A percentile compares a stretch with the other conserved stretches of the same genome.
These are phyloP conservation scores for Heteropelma amictum DNA, from an alignment of 2,888 invertebrate species.

Conservation along the genomic window DNA sequence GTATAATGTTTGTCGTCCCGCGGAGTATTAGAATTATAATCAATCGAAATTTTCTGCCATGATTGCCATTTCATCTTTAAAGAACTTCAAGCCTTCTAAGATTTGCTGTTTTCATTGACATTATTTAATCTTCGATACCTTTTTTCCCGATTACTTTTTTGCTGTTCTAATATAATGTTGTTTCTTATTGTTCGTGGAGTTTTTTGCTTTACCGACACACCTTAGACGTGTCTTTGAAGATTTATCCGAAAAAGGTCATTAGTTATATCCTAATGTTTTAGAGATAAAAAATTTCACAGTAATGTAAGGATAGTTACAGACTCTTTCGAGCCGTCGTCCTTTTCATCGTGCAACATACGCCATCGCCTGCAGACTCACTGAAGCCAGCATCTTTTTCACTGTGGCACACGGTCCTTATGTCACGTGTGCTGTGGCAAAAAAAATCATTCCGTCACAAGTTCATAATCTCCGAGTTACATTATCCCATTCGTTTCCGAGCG, in stretches of 20 bases:
- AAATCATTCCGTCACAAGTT: background rate
- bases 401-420: background rate
- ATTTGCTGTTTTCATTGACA: no score
- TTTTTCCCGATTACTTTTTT: no score
- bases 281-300: slow-evolving; percentile 17
- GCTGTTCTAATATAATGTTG: no score
- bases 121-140: no score
- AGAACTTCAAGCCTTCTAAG: no score
- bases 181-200: no score
- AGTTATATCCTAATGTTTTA: no score
- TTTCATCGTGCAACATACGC: slow-evolving; percentile 1
- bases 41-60: no score
- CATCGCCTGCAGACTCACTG: slow-evolving; percentile 15
- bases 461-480: background rate
- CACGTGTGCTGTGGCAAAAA: slow-evolving; percentile 8
- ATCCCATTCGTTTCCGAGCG: background rate
- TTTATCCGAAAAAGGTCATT: no score
- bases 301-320: slow-evolving; percentile 19
- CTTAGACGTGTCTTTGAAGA: background rate
- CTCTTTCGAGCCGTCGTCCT: slow-evolving; percentile 9
- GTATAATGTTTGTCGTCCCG: no score
- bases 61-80: no score
- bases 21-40: no score
- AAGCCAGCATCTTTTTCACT: slow-evolving; percentile 9
- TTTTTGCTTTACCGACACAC: background rate